Evolutionary conservation across 2,888 invertebrate species (phyloP).

Genomic region (Drosophila mimica): DNA sequence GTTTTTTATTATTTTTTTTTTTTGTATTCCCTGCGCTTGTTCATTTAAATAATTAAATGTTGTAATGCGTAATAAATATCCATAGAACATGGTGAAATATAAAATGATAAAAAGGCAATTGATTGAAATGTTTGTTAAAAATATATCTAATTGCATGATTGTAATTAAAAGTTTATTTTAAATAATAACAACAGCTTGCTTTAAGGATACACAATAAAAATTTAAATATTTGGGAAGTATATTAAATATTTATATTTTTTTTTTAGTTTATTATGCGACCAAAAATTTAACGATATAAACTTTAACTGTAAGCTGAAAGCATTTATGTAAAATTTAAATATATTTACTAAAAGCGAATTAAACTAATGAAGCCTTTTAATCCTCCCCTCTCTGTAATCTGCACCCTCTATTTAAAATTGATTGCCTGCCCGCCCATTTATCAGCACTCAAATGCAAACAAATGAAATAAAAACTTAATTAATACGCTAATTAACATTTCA

Average conservation of each 20-base stretch:
- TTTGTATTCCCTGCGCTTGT: conserved; percentile 32
- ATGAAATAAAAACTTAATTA: conserved; percentile 70
- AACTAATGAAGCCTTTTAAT: not conserved
- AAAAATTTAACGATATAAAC: not conserved
- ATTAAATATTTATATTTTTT: no score
- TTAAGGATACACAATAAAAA: not conserved
- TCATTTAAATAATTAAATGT: conserved; percentile 70
- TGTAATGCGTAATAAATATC: conserved; percentile 37
- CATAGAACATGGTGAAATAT: conserved; percentile 2
- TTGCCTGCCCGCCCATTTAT: conserved; percentile 25
- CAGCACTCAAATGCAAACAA: conserved; percentile 39
- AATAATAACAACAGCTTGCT: not conserved
- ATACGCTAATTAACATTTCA: conserved; percentile 76
- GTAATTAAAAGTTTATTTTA: not conserved
- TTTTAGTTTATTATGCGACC: not conserved
- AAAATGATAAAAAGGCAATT: not conserved
- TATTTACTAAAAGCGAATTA: not conserved
- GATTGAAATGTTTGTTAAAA: not conserved
- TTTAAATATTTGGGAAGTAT: not conserved
- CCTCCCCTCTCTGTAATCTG: not conserved
- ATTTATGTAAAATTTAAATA: not conserved
- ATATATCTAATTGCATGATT: not conserved
- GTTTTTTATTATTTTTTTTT: conserved; percentile 32
- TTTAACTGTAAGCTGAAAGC: not conserved
- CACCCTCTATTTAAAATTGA: conserved; percentile 25